phyloP scores from a whole-genome alignment of 2,888 invertebrate genomes.

The Sarcophaga variegata region DNA sequence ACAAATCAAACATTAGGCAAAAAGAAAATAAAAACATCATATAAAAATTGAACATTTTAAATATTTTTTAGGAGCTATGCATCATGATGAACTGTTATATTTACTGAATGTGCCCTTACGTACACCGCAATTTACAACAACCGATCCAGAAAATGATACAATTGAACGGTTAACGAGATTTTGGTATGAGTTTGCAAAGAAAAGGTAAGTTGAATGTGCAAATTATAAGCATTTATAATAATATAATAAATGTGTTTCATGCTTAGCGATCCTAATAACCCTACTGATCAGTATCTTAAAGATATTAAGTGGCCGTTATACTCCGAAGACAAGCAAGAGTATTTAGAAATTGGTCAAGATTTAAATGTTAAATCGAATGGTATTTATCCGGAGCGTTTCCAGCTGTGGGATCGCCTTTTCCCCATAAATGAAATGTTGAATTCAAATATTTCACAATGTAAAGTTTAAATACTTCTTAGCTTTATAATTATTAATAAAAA shows the following conservation, averaged over 20 bases:
- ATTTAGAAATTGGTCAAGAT: constrained; percentile 77
- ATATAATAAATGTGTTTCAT: background rate
- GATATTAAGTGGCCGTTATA: constrained; percentile 76
- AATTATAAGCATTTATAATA: background rate
- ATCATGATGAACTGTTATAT: constrained; percentile 83
- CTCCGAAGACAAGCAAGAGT: constrained; percentile 70
- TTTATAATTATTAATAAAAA: too few species aligned
- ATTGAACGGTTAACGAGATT: constrained; percentile 82
- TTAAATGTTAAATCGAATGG: constrained; percentile 74
- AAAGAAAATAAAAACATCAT: background rate
- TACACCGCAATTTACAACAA: constrained; percentile 78
- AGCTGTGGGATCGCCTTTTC: constrained; percentile 74
- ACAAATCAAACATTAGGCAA: constrained; percentile 82
- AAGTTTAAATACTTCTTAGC: too few species aligned
- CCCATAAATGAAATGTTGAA: constrained; percentile 67
- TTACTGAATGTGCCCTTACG: constrained; percentile 77
- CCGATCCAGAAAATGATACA: constrained; percentile 80
- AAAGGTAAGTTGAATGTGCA: constrained; percentile 71
- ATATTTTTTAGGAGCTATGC: constrained; percentile 79
- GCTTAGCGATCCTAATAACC: constrained; percentile 77
- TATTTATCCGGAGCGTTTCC: constrained; percentile 72
- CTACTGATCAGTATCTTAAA: constrained; percentile 74
- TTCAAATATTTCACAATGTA: constrained; percentile 24
- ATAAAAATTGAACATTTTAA: too few species aligned
- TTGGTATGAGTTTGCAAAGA: constrained; percentile 81